A percentile compares a stretch with the other conserved stretches of the same genome.
Evolutionary conservation across 2,113 vertebrate species (phyloP).

Genomic region (Lethenteron reissneri): DNA sequence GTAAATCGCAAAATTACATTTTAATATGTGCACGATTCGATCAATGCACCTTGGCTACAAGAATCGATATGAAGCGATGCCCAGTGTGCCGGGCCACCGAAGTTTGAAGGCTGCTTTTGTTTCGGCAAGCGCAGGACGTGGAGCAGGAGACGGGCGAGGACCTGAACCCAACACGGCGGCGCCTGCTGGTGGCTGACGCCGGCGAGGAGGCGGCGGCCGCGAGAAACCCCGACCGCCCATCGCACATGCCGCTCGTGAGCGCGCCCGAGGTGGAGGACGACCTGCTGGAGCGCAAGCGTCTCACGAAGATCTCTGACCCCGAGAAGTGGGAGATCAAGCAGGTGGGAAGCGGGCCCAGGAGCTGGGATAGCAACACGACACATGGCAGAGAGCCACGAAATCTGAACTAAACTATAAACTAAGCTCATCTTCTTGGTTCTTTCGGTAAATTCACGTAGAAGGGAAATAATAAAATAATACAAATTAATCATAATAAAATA

Average conservation of each 20-base stretch:
- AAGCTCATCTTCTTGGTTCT: no score
- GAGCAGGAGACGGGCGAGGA: constrained; percentile 92
- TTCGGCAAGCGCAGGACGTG: constrained; percentile 39
- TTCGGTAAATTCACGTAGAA: no score
- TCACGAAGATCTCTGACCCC: constrained; percentile 83
- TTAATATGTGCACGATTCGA: no score
- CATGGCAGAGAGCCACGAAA: no score
- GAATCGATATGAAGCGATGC: no score
- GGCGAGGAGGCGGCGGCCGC: constrained; percentile 63
- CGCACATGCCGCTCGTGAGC: constrained; percentile 59
- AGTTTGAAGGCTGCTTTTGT: no score
- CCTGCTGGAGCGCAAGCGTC: constrained; percentile 69
- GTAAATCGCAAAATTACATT: no score
- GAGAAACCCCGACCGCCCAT: constrained; percentile 80
- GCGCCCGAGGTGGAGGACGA: constrained; percentile 80
- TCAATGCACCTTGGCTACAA: no score
- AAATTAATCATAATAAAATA: no score
- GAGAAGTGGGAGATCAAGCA: constrained; percentile 99
- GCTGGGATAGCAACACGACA: not conserved
- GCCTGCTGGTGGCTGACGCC: constrained; percentile 18
- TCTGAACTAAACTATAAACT: no score
- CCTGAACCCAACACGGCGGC: constrained; percentile 68
- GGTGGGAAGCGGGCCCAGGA: constrained; percentile 22
- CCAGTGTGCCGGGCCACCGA: no score
- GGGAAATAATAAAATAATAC: no score